Evolutionary conservation across 2,797 vertebrate species (phyloP).

Genomic region (Periparus ater): DNA sequence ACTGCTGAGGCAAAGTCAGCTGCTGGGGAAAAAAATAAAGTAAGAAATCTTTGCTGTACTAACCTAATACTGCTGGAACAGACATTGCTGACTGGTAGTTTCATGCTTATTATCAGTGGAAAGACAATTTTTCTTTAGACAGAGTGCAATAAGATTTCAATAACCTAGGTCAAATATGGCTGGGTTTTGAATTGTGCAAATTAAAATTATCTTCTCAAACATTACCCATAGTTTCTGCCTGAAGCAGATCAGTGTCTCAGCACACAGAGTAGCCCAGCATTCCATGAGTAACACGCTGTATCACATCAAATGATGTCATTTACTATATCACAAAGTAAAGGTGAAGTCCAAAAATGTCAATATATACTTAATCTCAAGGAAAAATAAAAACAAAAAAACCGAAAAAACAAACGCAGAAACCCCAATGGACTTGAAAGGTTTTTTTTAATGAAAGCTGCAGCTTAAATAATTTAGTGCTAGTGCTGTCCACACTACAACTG

Average conservation of each 20-base stretch:
- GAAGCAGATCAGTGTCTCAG: not conserved
- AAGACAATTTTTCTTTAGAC: not conserved
- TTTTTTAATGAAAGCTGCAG: not conserved
- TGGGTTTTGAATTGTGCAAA: not conserved
- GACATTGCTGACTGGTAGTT: not conserved
- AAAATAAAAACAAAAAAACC: not conserved
- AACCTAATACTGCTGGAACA: not conserved
- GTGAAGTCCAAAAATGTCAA: not conserved
- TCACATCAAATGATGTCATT: not conserved
- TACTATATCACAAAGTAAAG: not conserved
- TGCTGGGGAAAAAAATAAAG: not conserved
- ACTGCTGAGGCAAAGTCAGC: not conserved
- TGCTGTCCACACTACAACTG: not conserved
- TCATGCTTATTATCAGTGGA: not conserved
- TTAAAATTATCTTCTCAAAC: not conserved
- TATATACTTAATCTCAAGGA: not conserved
- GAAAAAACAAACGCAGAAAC: not conserved
- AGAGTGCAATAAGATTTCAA: not conserved
- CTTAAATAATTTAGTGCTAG: not conserved
- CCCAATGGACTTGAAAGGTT: not conserved
- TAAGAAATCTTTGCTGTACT: not conserved
- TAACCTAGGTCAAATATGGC: not conserved
- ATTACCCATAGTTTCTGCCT: not conserved
- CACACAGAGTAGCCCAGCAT: not conserved
- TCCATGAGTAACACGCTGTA: rapidly evolving